Conservation (phyloP, 2,888 invertebrate genomes). For the Tipula lateralis region DNA sequence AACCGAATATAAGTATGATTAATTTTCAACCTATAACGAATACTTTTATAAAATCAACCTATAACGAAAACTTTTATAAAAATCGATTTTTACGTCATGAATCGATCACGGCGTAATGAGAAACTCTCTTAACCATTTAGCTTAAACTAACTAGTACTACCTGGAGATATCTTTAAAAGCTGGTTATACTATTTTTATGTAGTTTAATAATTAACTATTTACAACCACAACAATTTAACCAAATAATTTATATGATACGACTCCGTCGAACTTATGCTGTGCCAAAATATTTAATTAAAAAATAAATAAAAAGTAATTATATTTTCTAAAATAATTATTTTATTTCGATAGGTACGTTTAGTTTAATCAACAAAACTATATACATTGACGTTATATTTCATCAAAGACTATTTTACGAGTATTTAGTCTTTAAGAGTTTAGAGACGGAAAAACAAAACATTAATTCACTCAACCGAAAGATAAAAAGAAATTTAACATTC, state of each 20-base stretch:
- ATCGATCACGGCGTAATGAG: too few species aligned
- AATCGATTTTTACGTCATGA: too few species aligned
- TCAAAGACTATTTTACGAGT: neutral
- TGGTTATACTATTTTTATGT: too few species aligned
- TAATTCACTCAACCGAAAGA: neutral
- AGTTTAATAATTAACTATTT: neutral
- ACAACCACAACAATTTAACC: neutral
- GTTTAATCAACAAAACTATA: neutral
- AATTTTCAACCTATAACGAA: too few species aligned
- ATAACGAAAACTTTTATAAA: too few species aligned
- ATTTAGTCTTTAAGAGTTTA: neutral
- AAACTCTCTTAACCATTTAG: too few species aligned
- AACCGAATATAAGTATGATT: too few species aligned
- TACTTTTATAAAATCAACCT: too few species aligned
- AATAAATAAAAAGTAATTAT: neutral
- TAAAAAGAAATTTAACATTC: slow-evolving; percentile 1
- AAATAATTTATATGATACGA: too few species aligned
- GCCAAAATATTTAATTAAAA: neutral
- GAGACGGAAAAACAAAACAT: neutral
- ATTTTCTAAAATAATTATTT: neutral
- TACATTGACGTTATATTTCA: neutral
- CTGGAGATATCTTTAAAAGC: too few species aligned
- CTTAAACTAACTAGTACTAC: too few species aligned
- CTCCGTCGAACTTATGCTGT: too few species aligned
- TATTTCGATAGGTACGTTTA: neutral